These are phyloP conservation scores for Tholera decimalis DNA, from an alignment of 2,888 invertebrate species.

Conservation along the genomic window DNA sequence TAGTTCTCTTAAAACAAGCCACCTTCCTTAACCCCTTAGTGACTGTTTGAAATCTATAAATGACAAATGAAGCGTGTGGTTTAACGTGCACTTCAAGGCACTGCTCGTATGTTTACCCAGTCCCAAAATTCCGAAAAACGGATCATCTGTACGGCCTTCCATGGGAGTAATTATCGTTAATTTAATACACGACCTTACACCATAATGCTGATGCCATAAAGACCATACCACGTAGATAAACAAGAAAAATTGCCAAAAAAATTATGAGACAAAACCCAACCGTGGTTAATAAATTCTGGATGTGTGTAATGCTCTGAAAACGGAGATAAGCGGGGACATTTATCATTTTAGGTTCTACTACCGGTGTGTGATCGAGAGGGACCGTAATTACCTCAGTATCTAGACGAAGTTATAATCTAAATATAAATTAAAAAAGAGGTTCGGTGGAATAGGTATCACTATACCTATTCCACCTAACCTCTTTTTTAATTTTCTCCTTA, in stretches of 20 bases:
- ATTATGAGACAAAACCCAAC: constrained; percentile 43
- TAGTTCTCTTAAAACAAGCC: no score
- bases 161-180: constrained; percentile 7
- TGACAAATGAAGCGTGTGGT: neutral
- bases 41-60: neutral
- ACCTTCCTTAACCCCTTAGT: no score
- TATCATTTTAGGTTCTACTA: constrained; percentile 47
- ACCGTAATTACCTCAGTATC: constrained; percentile 23
- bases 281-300: constrained; percentile 52
- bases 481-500: no score
- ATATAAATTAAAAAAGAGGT: no score
- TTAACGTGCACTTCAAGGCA: neutral
- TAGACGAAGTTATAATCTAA: neutral
- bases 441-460: no score
- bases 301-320: constrained; percentile 61
- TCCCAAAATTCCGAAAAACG: neutral
- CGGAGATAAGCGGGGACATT: constrained; percentile 53
- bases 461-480: no score
- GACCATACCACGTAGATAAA: constrained; percentile 37
- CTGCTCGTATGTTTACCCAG: neutral
- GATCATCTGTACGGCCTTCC: neutral
- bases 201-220: constrained; percentile 21
- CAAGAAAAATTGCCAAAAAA: constrained; percentile 37
- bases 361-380: constrained; percentile 24
- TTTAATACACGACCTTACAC: neutral